These are phyloP conservation scores for Phoxinus dragarum DNA, from an alignment of 2,797 vertebrate species.

Conservation along the genomic window DNA sequence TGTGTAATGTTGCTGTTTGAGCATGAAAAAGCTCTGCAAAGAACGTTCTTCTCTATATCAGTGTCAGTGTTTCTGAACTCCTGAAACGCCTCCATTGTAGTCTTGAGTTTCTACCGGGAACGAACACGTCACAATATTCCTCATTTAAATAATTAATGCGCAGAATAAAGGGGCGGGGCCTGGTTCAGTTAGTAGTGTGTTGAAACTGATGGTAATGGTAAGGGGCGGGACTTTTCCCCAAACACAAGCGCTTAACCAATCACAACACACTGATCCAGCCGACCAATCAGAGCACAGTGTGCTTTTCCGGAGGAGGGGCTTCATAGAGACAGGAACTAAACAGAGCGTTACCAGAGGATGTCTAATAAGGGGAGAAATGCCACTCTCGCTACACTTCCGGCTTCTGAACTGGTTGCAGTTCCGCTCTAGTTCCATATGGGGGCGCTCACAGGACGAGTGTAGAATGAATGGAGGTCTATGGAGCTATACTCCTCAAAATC, in stretches of 20 bases:
- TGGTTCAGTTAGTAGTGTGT: not conserved
- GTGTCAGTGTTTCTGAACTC: not conserved
- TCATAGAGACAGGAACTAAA: not conserved
- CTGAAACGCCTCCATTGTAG: not conserved
- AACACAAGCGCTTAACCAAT: not conserved
- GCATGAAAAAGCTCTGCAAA: no score
- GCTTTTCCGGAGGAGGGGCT: not conserved
- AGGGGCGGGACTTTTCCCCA: not conserved
- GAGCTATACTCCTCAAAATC: no score
- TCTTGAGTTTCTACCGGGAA: not conserved
- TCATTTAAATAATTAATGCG: not conserved
- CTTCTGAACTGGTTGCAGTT: no score
- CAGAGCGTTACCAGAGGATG: not conserved
- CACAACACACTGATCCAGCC: not conserved
- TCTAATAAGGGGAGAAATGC: no score
- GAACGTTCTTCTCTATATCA: not conserved
- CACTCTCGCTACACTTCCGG: no score
- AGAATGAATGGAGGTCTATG: no score
- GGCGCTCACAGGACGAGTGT: no score
- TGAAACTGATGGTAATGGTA: not conserved
- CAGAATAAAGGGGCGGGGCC: not conserved
- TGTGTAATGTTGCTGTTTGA: not conserved
- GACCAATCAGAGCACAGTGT: not conserved
- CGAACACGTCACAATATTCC: not conserved
- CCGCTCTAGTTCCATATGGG: no score